These are phyloP conservation scores for Caerostris darwini DNA, from an alignment of 1,140 invertebrate genomes.

Conservation along the genomic window DNA sequence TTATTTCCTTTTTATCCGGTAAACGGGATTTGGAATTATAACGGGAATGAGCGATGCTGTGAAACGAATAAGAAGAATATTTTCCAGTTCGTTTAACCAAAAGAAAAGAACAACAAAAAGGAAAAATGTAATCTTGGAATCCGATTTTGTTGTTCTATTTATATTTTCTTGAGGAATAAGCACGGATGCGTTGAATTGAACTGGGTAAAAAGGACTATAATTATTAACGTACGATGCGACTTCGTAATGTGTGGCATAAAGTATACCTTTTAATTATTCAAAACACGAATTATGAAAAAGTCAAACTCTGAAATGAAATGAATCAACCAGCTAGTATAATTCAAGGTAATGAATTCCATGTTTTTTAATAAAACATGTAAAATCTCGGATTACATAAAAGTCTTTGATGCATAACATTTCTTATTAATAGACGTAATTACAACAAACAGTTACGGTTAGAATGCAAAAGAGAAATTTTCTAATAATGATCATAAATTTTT, in stretches of 20 bases:
- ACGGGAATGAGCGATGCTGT: background rate
- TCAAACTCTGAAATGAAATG: background rate
- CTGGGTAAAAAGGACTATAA: background rate
- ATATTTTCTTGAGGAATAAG: background rate
- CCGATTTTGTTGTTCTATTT: background rate
- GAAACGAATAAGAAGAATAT: background rate
- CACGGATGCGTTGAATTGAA: background rate
- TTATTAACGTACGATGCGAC: background rate
- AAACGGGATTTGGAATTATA: slow-evolving; percentile 33
- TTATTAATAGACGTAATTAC: too few species aligned
- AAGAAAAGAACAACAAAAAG: background rate
- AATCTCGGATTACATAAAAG: too few species aligned
- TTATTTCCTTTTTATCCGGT: background rate
- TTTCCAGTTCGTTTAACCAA: background rate
- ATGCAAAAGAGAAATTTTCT: too few species aligned
- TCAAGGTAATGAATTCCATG: background rate
- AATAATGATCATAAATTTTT: background rate
- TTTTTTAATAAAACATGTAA: too few species aligned
- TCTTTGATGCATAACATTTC: too few species aligned
- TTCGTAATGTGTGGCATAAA: background rate
- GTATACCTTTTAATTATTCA: background rate
- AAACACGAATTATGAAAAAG: background rate
- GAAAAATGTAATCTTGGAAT: background rate
- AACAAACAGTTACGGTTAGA: too few species aligned
- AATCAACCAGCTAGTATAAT: too few species aligned